These are phyloP conservation scores for Lagorchestes hirsutus DNA, from an alignment of 2,797 vertebrate species.

Conservation along the genomic window DNA sequence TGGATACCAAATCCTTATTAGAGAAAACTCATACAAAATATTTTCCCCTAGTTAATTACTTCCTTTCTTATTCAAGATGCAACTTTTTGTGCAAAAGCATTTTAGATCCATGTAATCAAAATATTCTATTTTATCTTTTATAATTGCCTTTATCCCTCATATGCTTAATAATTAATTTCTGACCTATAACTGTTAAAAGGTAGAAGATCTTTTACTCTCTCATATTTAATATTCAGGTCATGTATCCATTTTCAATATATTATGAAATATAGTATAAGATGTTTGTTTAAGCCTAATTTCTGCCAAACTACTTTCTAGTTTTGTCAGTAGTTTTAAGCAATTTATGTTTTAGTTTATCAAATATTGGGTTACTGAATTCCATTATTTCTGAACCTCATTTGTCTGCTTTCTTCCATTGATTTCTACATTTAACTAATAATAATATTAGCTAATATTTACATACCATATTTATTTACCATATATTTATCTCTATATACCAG, in stretches of 20 bases:
- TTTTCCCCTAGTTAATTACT: not conserved
- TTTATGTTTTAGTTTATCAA: not conserved
- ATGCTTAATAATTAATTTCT: not conserved
- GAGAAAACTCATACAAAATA: not conserved
- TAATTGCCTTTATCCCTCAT: not conserved
- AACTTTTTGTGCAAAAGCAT: not conserved
- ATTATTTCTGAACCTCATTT: not conserved
- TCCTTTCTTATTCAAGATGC: not conserved
- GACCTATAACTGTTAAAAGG: not conserved
- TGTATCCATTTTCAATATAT: not conserved
- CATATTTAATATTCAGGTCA: not conserved
- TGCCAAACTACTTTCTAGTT: not conserved
- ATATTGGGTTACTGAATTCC: not conserved
- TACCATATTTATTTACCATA: not conserved
- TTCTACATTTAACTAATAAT: not conserved
- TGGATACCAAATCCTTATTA: not conserved
- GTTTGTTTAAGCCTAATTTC: not conserved
- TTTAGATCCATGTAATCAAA: not conserved
- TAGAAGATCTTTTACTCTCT: not conserved
- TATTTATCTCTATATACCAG: not conserved
- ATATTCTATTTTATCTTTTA: not conserved
- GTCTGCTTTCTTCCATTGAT: not conserved
- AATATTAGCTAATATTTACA: not conserved
- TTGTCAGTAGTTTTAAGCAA: not conserved
- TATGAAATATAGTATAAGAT: not conserved